Conservation (phyloP, 2,113 vertebrate genomes). For the Acrocephalus kingi region DNA sequence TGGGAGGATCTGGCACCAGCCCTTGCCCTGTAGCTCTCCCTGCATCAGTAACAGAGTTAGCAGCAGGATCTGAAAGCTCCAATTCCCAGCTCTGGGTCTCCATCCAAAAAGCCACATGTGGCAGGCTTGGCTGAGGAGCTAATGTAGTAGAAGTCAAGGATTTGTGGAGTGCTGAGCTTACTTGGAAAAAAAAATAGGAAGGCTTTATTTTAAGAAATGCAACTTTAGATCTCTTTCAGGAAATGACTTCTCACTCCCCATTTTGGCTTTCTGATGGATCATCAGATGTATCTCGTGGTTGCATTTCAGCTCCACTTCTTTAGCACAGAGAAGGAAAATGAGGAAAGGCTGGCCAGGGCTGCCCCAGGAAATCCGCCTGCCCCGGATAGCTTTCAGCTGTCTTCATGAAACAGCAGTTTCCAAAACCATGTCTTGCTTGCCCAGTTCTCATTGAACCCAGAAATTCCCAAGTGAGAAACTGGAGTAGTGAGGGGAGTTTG, state of each 20-base stretch:
- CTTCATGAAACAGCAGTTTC: conserved; percentile 44
- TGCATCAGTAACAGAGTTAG: background rate
- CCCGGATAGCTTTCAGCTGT: background rate
- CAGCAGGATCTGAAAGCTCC: background rate
- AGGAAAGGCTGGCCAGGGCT: conserved; percentile 20
- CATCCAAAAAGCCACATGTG: conserved; percentile 8
- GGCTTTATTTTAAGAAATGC: conserved; percentile 52
- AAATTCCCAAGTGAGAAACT: background rate
- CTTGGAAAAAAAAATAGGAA: background rate
- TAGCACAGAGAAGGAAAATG: background rate
- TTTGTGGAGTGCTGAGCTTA: background rate
- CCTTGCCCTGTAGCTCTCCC: rapidly evolving
- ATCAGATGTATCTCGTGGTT: background rate
- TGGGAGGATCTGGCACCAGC: background rate
- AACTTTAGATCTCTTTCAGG: conserved; percentile 39
- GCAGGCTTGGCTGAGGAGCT: background rate
- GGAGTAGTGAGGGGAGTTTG: background rate
- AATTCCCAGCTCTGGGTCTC: background rate
- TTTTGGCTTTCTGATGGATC: conserved; percentile 38
- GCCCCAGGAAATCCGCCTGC: conserved; percentile 22
- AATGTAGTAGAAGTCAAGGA: background rate
- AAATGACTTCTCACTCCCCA: background rate
- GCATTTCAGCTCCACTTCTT: background rate
- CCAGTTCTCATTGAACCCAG: background rate
- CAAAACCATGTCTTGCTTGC: background rate